Base-by-base conservation (phyloP, 2,888 invertebrate species). In the Cyclophora albipunctata region DNA sequence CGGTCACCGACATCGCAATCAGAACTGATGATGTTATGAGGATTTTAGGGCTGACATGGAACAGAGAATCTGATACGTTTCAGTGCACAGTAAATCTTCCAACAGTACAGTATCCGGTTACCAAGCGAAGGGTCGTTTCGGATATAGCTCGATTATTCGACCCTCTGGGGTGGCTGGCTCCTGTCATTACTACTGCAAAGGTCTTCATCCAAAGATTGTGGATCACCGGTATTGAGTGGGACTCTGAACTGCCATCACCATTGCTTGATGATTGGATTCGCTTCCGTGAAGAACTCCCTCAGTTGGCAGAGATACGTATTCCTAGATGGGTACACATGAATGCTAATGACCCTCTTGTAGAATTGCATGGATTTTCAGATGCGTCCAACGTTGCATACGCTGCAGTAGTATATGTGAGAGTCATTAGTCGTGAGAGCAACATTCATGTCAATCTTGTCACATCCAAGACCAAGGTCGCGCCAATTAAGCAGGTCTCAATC, bases 1-100 rank as follows among this genome's bases (percentile, higher is more conserved):
- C n/a, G 5, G 3, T 20, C 20, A 45, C 7, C 42, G 45, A 42
- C 7, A 2, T n/a, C 45, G 33, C n/a, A 7, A 47, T 62, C 7
- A 60, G 57, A 45, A 44, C 42, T 33, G 63, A 69, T 49, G 47
- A 51, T 37, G 34, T 55, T 6, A 54, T 57, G 0, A 66, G 64
- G 47, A 59, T 64, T n/a, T 34, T 68, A 33, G 66, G 67, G 44
- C 54, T 70, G 41, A 59, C 56, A 41, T 70, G 70, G 67, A 59
- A 67, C 41, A 41, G 54, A n/a, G 7, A 5, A 3, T n/a, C 5
- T 6, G 66, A 66, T 40, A 44, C 7, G 2, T 69, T 65, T 40
- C 43, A 55, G 3, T 64, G 63, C 45, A 45, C 58, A 0, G 58
- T 66, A 0, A 49, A 56, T 6, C 41, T 64, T 1, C 34, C 47